Evolutionary conservation across 2,113 vertebrate genomes (phyloP).

Genomic region (Galemys pyrenaicus): DNA sequence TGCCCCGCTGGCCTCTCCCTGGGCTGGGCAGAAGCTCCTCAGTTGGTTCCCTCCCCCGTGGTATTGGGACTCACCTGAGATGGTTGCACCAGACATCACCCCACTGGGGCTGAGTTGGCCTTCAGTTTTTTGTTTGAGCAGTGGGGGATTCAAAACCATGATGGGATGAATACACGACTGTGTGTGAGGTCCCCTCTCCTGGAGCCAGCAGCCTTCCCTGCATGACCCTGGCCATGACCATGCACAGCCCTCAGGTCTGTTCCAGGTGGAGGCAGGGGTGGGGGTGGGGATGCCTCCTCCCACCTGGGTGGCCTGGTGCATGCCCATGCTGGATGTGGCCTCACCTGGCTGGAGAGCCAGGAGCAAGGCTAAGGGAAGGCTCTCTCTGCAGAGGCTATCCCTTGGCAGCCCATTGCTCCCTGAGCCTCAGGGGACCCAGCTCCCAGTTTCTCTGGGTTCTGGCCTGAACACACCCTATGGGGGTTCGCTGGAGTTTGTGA

Average conservation of each 20-base stretch:
- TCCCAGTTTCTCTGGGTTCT: background rate
- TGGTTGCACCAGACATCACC: background rate
- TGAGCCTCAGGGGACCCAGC: background rate
- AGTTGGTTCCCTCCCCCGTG: background rate
- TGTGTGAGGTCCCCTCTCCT: no score
- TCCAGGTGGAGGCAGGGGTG: no score
- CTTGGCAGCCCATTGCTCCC: accelerated
- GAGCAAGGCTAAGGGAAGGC: no score
- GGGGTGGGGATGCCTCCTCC: background rate
- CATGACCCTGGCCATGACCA: no score
- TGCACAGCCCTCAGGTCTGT: no score
- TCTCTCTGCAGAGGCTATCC: background rate
- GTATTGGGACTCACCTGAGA: background rate
- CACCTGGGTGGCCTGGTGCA: background rate
- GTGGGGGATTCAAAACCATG: no score
- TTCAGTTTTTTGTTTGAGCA: no score
- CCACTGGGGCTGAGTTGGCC: background rate
- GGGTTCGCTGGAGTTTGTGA: accelerated
- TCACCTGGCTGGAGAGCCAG: background rate
- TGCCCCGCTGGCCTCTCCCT: background rate
- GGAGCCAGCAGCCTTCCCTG: no score
- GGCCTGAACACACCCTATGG: no score
- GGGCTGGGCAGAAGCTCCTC: background rate
- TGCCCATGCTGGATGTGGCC: accelerated
- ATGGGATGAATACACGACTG: no score